Base-by-base conservation (phyloP, 2,888 invertebrate species). In the Caenorhabditis angaria region DNA sequence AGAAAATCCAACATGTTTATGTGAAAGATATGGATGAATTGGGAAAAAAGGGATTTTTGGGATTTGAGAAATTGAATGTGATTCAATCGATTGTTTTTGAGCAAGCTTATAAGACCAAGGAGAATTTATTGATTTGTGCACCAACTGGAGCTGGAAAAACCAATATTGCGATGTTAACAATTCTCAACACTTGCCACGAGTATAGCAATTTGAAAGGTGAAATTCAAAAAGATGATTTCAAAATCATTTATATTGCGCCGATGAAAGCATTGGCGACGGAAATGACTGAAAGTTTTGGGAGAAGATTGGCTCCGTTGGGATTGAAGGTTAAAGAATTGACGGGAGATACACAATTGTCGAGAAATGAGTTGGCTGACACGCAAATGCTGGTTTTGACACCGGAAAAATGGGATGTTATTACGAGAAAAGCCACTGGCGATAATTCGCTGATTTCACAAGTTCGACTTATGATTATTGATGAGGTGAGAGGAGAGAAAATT, bases 331-430 rank as follows among this genome's bases (percentile, higher is more conserved):
- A 92, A 61, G 99, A 99, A 88, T 89, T 97, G 78, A 99, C 99
- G 0, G 99, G 99, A 20, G 99, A 99, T 88, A 99, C 97, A 94
- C 95, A 96, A 83, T 90, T 99, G 22, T 94, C 95, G 0, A 95
- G 95, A 88, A 90, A 92, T 4, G 97, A 99, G 89, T 94, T 99
- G 70, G 91, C 92, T 55, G 93, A 94, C 86, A 99, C 99, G 0
- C 97, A 97, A 89, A 95, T 99, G 93, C 91, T 99, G 56, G 94
- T 99, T 1, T 95, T 97, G 1, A 99, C 99, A 0, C 99, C 99
- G 0, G 99, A 99, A 89, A 99, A 99, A 87, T 99, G 99, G 97
- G 99, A 99, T 88, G 96, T 99, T 6, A 95, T 99, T 1, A 97
- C 97, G 0, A 91, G 99, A 78, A 99, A 99, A 84, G 88, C 88